A percentile compares a stretch with the other conserved stretches of the same genome.
Conservation (phyloP, 2,113 vertebrate species). For the Ovis canadensis region DNA sequence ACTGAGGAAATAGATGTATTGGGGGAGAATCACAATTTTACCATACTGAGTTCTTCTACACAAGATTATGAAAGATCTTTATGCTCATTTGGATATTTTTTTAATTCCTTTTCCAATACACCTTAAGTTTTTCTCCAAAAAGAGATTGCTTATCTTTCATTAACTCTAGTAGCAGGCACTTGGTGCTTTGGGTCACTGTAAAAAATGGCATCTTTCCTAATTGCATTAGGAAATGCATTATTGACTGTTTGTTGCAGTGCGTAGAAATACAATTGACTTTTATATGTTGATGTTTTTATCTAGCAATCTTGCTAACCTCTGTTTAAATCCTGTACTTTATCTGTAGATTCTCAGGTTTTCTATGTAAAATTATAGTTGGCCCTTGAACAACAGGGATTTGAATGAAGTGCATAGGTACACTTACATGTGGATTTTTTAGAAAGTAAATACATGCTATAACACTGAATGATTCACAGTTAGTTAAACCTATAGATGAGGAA, state of each 20-base stretch:
- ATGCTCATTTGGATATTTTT: neutral
- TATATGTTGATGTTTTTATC: neutral
- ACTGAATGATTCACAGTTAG: neutral
- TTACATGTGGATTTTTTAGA: neutral
- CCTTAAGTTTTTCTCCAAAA: neutral
- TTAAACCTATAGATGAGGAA: neutral
- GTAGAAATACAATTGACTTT: neutral
- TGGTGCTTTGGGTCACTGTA: neutral
- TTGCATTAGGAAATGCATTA: neutral
- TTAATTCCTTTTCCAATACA: neutral
- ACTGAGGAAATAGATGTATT: neutral
- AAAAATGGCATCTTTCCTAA: neutral
- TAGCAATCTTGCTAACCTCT: neutral
- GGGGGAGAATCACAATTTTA: neutral
- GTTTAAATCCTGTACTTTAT: neutral
- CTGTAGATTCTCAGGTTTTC: neutral
- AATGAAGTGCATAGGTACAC: neutral
- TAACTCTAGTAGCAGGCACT: neutral
- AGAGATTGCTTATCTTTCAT: neutral
- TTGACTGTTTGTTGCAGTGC: neutral
- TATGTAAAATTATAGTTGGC: neutral
- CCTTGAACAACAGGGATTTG: neutral
- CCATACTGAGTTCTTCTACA: neutral
- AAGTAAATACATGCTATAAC: neutral
- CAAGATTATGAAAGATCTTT: neutral